Base-by-base conservation (phyloP, 2,888 invertebrate species). In the Papilio protenor region DNA sequence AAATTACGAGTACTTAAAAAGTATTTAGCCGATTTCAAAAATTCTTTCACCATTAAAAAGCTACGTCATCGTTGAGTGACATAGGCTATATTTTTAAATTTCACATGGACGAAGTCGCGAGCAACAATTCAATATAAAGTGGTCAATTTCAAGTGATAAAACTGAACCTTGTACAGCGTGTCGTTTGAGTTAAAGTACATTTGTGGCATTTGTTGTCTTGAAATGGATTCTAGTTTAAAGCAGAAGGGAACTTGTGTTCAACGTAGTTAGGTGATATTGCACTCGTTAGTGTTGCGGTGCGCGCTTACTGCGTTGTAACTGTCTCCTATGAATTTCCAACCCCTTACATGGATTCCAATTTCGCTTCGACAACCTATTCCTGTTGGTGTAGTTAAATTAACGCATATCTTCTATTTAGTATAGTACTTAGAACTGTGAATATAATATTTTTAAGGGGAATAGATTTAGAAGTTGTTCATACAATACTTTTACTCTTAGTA, bases 201-300 rank as follows among this genome's bases (percentile, higher is more conserved):
- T 92, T 89, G 90, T 86, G 87, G 90, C 91, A 90, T 91, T 91
- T 87, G 89, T 88, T 89, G 88, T 89, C 89, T 87, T 89, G 89
- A 88, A 93, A 93, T 91, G 90, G 91, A 91, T 92, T 92, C 90
- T 90, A 90, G 92, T 94, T 94, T 91, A 87, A 92, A 92, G 91
- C 90, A 90, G 90, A 90, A 88, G 89, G 89, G 90, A 88, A 86
- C 87, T 91, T 89, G 86, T 83, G 81, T 81, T 87, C 88, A 90
- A 89, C 88, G 89, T 88, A 91, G 91, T 91, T 90, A 89, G 91
- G 88, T 88, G 89, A 90, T 92, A 92, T 91, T 90, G 90, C 88
- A 88, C 90, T 92, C 89, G 90, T 92, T 92, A 91, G 87, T 87
- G 87, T 87, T 88, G 86, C 83, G 85, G 89, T 83, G 85, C 81